Conservation (phyloP, 2,797 vertebrate genomes). For the Helostoma temminkii region DNA sequence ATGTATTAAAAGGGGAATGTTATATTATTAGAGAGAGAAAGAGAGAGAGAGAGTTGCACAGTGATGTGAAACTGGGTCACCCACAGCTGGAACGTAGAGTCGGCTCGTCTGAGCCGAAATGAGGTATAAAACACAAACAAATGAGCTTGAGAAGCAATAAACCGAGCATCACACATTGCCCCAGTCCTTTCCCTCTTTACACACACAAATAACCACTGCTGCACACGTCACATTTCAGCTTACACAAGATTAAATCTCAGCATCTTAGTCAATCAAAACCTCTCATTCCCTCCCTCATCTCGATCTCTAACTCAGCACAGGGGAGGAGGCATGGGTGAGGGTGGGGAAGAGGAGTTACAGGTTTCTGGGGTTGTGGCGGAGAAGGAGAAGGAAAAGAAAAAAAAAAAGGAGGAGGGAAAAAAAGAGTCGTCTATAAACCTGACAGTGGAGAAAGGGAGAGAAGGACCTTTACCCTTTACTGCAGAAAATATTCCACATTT, state of each 20-base stretch:
- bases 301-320: slow-evolving; percentile 52
- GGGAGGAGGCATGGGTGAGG: slow-evolving; percentile 13
- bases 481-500: slow-evolving; percentile 53
- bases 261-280: slow-evolving; percentile 74
- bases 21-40: slow-evolving; percentile 67
- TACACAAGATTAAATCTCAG: slow-evolving; percentile 75
- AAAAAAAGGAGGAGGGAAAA: slow-evolving; percentile 12
- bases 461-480: slow-evolving; percentile 32
- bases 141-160: slow-evolving; percentile 84
- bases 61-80: slow-evolving; percentile 84
- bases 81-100: slow-evolving; percentile 73
- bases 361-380: slow-evolving; percentile 38
- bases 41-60: slow-evolving; percentile 43
- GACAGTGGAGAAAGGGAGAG: slow-evolving; percentile 21
- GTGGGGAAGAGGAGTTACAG: slow-evolving; percentile 45
- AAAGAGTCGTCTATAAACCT: slow-evolving; percentile 60
- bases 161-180: slow-evolving; percentile 68
- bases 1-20: slow-evolving; percentile 73
- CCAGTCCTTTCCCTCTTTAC: slow-evolving; percentile 38
- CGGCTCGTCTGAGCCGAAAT: slow-evolving; percentile 82
- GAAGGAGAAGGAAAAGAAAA: slow-evolving; percentile 3
- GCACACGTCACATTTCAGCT: slow-evolving; percentile 66
- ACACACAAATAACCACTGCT: slow-evolving; percentile 36
- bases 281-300: slow-evolving; percentile 61
- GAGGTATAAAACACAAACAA: slow-evolving; percentile 87